These are phyloP conservation scores for Leistus spinibarbis DNA, from an alignment of 2,888 invertebrate genomes.

Conservation along the genomic window DNA sequence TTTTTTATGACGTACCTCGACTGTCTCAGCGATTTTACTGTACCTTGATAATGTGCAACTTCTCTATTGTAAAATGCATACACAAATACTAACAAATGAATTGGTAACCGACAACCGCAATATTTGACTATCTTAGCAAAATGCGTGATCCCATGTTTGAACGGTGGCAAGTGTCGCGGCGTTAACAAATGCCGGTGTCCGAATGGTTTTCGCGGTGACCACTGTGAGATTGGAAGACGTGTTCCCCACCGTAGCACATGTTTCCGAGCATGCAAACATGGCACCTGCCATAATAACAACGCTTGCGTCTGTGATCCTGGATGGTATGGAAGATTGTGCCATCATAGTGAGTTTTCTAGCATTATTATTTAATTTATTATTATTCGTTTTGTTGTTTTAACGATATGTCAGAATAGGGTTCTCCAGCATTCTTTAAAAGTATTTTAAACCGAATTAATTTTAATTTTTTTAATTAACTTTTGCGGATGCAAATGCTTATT, in stretches of 20 bases:
- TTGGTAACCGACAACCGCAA: background rate
- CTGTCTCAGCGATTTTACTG: too few species aligned
- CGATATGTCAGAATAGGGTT: too few species aligned
- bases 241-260: constrained; percentile 72
- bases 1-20: too few species aligned
- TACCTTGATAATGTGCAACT: too few species aligned
- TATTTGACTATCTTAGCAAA: constrained; percentile 48
- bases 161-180: constrained; percentile 88
- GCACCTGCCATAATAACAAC: constrained; percentile 72
- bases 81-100: background rate
- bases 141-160: constrained; percentile 81
- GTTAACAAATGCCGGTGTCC: constrained; percentile 90
- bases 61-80: too few species aligned
- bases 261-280: constrained; percentile 77
- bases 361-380: background rate
- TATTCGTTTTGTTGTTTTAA: too few species aligned
- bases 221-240: constrained; percentile 86
- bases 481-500: too few species aligned
- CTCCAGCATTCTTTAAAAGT: too few species aligned
- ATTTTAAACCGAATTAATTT: too few species aligned
- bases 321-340: constrained; percentile 82
- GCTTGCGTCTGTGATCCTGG: constrained; percentile 81
- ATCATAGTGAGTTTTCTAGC: constrained; percentile 66
- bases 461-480: too few species aligned
- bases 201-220: constrained; percentile 82